Conservation (phyloP, 2,888 invertebrate genomes). For the Drosophila rubida region DNA sequence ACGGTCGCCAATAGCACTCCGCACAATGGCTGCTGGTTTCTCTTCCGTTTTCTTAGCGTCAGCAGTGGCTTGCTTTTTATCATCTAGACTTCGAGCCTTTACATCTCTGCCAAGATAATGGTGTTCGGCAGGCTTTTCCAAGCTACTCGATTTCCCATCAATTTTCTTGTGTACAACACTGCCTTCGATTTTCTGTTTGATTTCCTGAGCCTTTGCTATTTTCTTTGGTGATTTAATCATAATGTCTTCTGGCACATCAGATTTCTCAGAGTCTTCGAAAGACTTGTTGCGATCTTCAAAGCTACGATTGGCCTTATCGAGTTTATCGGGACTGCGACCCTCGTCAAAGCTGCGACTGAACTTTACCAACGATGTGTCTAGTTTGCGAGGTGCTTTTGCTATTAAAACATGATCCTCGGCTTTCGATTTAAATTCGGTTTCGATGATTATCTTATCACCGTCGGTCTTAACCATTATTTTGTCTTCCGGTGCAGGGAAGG, state of each 20-base stretch:
- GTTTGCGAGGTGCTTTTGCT: constrained; percentile 90
- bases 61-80: constrained; percentile 84
- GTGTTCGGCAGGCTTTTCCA: constrained; percentile 88
- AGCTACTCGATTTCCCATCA: constrained; percentile 88
- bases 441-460: constrained; percentile 89
- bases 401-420: constrained; percentile 91
- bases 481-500: constrained; percentile 90
- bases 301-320: constrained; percentile 87
- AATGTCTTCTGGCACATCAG: constrained; percentile 85
- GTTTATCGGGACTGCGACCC: constrained; percentile 86
- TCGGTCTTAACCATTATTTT: constrained; percentile 90
- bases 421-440: constrained; percentile 90
- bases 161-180: constrained; percentile 88
- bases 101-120: constrained; percentile 87
- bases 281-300: constrained; percentile 88
- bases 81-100: constrained; percentile 89
- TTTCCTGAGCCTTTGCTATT: constrained; percentile 87
- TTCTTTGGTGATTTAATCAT: constrained; percentile 87
- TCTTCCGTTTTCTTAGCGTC: constrained; percentile 84
- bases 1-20: constrained; percentile 81
- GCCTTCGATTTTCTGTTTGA: constrained; percentile 88
- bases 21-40: constrained; percentile 74
- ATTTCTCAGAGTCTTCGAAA: constrained; percentile 88
- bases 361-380: constrained; percentile 87
- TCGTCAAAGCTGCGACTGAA: constrained; percentile 89